phyloP scores from a whole-genome alignment of 2,113 vertebrate genomes.

The Entomyzon cyanotis region DNA sequence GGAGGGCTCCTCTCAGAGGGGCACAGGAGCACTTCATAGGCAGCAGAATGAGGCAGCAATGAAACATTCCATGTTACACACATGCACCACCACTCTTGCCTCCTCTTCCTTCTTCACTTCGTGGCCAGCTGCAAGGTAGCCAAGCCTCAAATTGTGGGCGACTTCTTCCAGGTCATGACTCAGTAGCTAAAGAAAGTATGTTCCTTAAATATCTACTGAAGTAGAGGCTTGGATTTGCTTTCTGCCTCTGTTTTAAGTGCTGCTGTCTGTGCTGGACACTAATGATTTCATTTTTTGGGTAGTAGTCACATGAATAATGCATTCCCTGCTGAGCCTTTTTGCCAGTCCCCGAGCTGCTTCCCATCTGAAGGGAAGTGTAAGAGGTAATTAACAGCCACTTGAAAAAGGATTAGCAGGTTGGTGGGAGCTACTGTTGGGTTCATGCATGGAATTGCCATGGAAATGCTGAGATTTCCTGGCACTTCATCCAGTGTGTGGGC shows the following conservation, averaged over 20 bases:
- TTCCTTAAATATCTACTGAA: not conserved
- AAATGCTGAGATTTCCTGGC: conserved; percentile 66
- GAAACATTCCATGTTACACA: not conserved
- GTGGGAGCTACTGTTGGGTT: conserved; percentile 59
- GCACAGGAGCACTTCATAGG: not conserved
- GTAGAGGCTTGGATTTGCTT: not conserved
- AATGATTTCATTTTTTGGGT: not conserved
- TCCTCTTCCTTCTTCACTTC: not conserved
- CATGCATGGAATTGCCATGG: conserved; percentile 65
- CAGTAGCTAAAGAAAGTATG: not conserved
- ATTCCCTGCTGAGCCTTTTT: conserved; percentile 36
- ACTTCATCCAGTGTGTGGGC: conserved; percentile 50
- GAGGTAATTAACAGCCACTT: conserved; percentile 63
- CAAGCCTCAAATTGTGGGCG: not conserved
- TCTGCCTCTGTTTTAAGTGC: not conserved
- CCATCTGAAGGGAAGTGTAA: conserved; percentile 49
- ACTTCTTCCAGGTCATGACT: not conserved
- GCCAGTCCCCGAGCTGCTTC: conserved; percentile 31
- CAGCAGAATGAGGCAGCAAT: not conserved
- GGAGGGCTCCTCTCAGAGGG: not conserved
- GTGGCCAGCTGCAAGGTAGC: not conserved
- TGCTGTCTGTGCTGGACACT: conserved; percentile 23
- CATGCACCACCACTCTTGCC: not conserved
- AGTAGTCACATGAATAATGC: conserved; percentile 18
- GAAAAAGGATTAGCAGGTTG: conserved; percentile 60